Conservation (phyloP, 1,140 invertebrate genomes). For the Dreissena rostriformis region DNA sequence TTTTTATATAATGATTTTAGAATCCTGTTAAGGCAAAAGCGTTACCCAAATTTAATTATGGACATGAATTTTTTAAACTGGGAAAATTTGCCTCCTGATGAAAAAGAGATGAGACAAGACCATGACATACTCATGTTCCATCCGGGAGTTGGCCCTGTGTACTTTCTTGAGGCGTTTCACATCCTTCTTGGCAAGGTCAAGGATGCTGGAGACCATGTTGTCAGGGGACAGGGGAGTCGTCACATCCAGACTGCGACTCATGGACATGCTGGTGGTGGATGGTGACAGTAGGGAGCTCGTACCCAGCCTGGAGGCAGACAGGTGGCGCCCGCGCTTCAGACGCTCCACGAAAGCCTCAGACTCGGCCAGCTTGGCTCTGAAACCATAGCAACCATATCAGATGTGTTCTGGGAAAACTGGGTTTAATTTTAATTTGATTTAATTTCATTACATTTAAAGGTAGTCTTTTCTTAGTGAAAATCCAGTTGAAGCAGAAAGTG, state of each 20-base stretch:
- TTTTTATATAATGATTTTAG: too few relatives aligned
- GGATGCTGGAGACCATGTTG: constrained; percentile 73
- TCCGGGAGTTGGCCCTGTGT: constrained; percentile 1
- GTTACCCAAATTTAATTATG: too few relatives aligned
- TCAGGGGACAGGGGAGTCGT: constrained; percentile 65
- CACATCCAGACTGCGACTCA: constrained; percentile 56
- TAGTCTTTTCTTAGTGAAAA: too few relatives aligned
- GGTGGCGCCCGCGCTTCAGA: constrained; percentile 82
- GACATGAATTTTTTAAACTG: too few relatives aligned
- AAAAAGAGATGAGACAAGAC: too few relatives aligned
- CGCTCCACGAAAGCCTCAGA: constrained; percentile 86
- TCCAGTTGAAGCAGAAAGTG: too few relatives aligned
- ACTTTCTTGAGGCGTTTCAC: constrained; percentile 84
- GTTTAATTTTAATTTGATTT: constrained; percentile 8
- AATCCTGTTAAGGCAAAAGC: too few relatives aligned
- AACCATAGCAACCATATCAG: too few relatives aligned
- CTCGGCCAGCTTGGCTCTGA: constrained; percentile 87
- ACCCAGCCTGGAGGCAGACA: constrained; percentile 82
- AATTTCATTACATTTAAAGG: too few relatives aligned
- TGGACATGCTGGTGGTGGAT: constrained; percentile 55
- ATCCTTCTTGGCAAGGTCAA: constrained; percentile 87
- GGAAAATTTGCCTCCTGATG: too few relatives aligned
- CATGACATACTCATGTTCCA: constrained; percentile 48
- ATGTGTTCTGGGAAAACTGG: neutral
- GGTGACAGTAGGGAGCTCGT: constrained; percentile 70